These are phyloP conservation scores for Enteromius trimaculatus DNA, from an alignment of 2,797 vertebrate genomes.

Conservation along the genomic window DNA sequence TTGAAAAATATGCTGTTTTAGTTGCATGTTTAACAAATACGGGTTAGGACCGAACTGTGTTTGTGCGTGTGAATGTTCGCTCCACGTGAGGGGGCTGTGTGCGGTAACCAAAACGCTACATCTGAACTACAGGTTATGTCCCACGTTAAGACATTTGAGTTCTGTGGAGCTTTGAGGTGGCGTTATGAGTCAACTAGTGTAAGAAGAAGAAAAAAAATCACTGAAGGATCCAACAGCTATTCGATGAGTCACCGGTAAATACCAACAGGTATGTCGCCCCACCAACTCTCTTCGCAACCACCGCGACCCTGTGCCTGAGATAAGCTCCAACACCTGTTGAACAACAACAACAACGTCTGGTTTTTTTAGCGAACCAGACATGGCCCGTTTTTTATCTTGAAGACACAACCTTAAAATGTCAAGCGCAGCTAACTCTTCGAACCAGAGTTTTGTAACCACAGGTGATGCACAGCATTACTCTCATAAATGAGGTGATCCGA, in stretches of 20 bases:
- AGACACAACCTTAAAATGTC: not conserved
- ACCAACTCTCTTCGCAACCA: conserved; percentile 23
- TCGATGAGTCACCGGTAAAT: conserved; percentile 57
- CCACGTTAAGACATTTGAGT: conserved; percentile 45
- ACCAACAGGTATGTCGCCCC: conserved; percentile 9
- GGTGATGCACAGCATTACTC: not conserved
- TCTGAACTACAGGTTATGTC: conserved; percentile 33
- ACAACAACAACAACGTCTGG: conserved; percentile 42
- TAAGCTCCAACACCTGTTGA: conserved; percentile 35
- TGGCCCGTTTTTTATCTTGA: conserved; percentile 28
- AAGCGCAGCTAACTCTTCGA: not conserved
- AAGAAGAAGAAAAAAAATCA: conserved; percentile 39
- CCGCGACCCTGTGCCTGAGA: conserved; percentile 24
- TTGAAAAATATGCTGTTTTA: not conserved
- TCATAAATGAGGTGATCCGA: not conserved
- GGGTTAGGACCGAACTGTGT: no score
- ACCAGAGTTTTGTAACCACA: conserved; percentile 22
- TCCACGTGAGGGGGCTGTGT: not conserved
- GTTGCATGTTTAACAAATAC: not conserved
- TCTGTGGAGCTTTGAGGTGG: conserved; percentile 52
- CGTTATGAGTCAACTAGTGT: conserved; percentile 57
- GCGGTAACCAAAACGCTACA: conserved; percentile 42
- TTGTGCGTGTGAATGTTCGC: not conserved
- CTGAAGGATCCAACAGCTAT: conserved; percentile 23
- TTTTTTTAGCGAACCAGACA: conserved; percentile 7